These are phyloP conservation scores for Linnaemya tessellans DNA, from an alignment of 2,888 invertebrate genomes.

Conservation along the genomic window DNA sequence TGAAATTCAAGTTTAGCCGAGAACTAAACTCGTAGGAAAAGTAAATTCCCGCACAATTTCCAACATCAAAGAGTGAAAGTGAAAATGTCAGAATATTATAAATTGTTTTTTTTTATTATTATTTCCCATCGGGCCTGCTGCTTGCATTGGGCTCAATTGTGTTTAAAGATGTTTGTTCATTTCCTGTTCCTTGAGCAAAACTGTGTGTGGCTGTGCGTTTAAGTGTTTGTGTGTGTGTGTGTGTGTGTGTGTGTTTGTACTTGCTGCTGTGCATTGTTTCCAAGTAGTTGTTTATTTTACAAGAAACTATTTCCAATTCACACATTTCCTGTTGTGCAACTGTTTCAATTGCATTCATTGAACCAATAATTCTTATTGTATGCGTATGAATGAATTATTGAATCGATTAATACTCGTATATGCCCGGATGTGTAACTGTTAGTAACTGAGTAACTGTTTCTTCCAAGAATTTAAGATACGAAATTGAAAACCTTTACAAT, in stretches of 20 bases:
- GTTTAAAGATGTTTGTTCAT: slow-evolving; percentile 1
- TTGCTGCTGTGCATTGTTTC: neutral
- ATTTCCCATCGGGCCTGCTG: neutral
- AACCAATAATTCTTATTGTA: slow-evolving; percentile 24
- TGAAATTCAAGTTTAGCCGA: no score
- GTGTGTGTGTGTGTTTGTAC: neutral
- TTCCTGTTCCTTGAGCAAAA: neutral
- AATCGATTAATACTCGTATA: neutral
- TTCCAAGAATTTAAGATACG: slow-evolving; percentile 43
- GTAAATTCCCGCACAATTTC: no score
- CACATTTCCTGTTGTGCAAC: slow-evolving; percentile 33
- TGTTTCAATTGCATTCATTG: slow-evolving; percentile 47
- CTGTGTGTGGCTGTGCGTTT: neutral
- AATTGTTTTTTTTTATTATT: neutral
- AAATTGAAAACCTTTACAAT: slow-evolving; percentile 50
- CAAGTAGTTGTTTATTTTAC: slow-evolving; percentile 5
- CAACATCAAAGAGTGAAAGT: no score
- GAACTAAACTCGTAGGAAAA: no score
- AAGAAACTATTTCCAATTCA: slow-evolving; percentile 35
- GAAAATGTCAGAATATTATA: neutral
- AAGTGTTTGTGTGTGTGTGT: neutral
- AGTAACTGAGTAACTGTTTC: slow-evolving; percentile 17
- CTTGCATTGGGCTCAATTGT: neutral
- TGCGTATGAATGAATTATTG: neutral
- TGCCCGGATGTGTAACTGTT: neutral